Evolutionary conservation across 1,140 invertebrate species (phyloP).

Genomic region (Pissodes strobi): DNA sequence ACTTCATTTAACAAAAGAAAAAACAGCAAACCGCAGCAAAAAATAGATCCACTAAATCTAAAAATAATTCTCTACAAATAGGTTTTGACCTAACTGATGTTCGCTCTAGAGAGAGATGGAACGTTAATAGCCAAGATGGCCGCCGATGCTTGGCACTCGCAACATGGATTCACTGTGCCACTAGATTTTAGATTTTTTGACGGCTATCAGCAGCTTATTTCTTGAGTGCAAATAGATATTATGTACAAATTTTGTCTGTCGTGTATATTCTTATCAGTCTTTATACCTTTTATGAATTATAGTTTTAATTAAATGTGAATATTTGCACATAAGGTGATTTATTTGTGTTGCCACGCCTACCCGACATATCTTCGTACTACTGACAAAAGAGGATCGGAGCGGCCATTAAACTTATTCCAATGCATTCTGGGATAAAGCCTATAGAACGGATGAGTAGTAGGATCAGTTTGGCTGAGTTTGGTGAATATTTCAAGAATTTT

Average conservation of each 20-base stretch:
- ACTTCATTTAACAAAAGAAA: slow-evolving; percentile 28
- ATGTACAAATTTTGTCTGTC: too few species aligned
- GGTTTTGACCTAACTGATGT: slow-evolving; percentile 27
- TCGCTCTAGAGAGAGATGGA: slow-evolving; percentile 40
- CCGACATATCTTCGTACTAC: slow-evolving; percentile 39
- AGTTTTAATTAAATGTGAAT: background rate
- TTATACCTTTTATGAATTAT: background rate
- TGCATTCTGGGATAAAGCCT: slow-evolving; percentile 51
- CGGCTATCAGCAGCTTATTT: too few species aligned
- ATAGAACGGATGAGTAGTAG: too few species aligned
- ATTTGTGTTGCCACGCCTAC: slow-evolving; percentile 43
- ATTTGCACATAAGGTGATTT: slow-evolving; percentile 7
- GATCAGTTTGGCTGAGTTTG: too few species aligned
- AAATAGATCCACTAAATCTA: slow-evolving; percentile 33
- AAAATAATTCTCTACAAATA: slow-evolving; percentile 41
- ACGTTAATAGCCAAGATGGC: slow-evolving; percentile 47
- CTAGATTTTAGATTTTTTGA: slow-evolving; percentile 9
- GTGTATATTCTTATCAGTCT: too few species aligned
- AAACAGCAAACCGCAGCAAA: slow-evolving; percentile 33
- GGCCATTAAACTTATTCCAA: slow-evolving; percentile 52
- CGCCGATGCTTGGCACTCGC: slow-evolving; percentile 27
- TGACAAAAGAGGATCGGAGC: slow-evolving; percentile 49
- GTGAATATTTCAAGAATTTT: too few species aligned
- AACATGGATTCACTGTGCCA: slow-evolving; percentile 12
- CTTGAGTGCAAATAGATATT: too few species aligned